These are phyloP conservation scores for Halesus radiatus DNA, from an alignment of 1,140 invertebrate species.

Conservation along the genomic window DNA sequence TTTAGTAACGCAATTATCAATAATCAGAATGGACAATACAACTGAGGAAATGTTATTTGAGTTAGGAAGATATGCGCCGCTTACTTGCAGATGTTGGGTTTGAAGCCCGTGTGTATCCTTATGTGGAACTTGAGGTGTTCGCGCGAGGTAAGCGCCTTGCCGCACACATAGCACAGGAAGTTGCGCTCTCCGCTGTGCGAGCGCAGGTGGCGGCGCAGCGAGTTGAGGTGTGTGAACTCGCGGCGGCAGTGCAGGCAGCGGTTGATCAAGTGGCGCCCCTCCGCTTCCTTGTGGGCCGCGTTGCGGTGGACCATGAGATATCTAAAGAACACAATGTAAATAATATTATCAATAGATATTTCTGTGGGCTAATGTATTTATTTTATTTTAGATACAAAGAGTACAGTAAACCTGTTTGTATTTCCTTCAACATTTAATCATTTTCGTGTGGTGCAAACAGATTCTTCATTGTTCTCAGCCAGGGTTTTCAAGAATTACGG, in stretches of 20 bases:
- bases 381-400: too few species aligned
- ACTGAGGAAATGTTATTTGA: too few species aligned
- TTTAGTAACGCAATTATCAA: too few species aligned
- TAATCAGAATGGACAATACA: too few species aligned
- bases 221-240: conserved; percentile 69
- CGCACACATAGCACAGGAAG: conserved; percentile 80
- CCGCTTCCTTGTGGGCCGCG: conserved; percentile 63
- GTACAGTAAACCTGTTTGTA: too few species aligned
- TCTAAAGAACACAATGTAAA: conserved; percentile 50
- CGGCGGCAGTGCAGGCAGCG: conserved; percentile 68
- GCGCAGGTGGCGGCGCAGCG: conserved; percentile 74
- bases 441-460: too few species aligned
- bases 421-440: too few species aligned
- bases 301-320: conserved; percentile 63
- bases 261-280: conserved; percentile 60
- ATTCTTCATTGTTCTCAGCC: too few species aligned
- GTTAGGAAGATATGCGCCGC: conserved; percentile 42
- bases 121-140: conserved; percentile 81
- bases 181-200: conserved; percentile 75
- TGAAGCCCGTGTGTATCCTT: conserved; percentile 80
- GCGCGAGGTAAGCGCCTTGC: conserved; percentile 81
- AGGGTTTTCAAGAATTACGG: too few species aligned
- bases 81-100: conserved; percentile 77
- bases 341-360: too few species aligned
- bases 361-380: too few species aligned